Base-by-base conservation (phyloP, 2,888 invertebrate species). In the Lagria hirta region DNA sequence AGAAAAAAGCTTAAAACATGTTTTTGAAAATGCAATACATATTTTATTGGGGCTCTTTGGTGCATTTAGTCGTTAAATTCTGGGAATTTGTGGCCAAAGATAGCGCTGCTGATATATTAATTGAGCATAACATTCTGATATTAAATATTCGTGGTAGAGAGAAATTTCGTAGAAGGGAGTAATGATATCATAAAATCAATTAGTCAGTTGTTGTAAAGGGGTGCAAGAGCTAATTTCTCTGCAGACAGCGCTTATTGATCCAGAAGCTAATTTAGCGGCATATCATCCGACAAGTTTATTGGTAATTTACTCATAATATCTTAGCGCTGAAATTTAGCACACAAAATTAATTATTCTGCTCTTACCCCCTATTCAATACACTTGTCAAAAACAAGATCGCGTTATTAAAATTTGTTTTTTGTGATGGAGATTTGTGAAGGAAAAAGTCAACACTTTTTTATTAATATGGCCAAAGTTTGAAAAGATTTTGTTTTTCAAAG, bases 241-340 rank as follows among this genome's bases (percentile, higher is more conserved):
- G 47, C 54, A 55, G 57, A 55, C 54, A 49, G 51, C 48, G 49
- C 47, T 50, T 59, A 56, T 59, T 55, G 56, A 57, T 57, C 57
- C 53, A 50, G 44, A 47, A 41, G 60, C 55, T 49, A 55, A 61
- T 61, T 55, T 60, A 58, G 63, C 65, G 60, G 63, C 60, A 47
- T n/a, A n/a, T 47, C 49, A 50, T 48, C 44, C 40, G 41, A 55
- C 50, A 49, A 51, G 53, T 55, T 55, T 55, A 55, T 55, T 55
- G 55, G 55, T 55, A 55, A 55, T 55, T 55, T 53, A 55, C 53
- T 55, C 44, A 46, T 51, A 55, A 53, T 55, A 51, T 53, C 48
- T 48, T 45, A 44, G 34, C 50, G 43, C 43, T 43, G 48, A 43
- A 48, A 24, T 44, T 49, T 24, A 24, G 29, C 26, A 36, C 42